Evolutionary conservation across 2,113 vertebrate species (phyloP).

Genomic region (Entelurus aequoreus): DNA sequence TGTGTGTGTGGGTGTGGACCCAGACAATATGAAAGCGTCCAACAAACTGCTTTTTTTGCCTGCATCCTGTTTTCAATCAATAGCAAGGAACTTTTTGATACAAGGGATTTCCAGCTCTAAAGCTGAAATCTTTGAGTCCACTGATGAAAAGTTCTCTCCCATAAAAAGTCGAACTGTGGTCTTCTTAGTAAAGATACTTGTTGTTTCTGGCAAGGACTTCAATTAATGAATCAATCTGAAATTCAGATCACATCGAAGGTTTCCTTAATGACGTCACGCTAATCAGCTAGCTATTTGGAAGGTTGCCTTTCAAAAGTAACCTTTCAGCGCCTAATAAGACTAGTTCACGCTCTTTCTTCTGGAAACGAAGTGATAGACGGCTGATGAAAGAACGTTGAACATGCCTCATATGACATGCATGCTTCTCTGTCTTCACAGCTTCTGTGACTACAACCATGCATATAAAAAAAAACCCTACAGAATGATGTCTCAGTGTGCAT

Average conservation of each 20-base stretch:
- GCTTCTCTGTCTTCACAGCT: conserved; percentile 15
- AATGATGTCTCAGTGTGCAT: conserved; percentile 11
- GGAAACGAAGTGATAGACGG: conserved; percentile 13
- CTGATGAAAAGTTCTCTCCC: conserved; percentile 14
- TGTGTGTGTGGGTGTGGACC: conserved; percentile 37
- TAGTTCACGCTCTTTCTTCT: conserved; percentile 15
- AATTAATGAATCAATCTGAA: conserved; percentile 17
- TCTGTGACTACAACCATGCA: conserved; percentile 30
- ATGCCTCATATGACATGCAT: conserved; percentile 10
- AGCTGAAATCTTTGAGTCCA: background rate
- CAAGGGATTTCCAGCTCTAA: no score
- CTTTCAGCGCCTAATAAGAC: conserved; percentile 13
- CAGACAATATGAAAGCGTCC: conserved; percentile 11
- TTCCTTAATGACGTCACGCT: conserved; percentile 2
- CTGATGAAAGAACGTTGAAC: conserved; percentile 34
- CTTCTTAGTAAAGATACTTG: background rate
- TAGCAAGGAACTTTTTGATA: background rate
- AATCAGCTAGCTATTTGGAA: conserved; percentile 8
- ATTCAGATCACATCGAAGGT: conserved; percentile 12
- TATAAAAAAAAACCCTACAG: conserved; percentile 22
- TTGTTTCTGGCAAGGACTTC: conserved; percentile 6
- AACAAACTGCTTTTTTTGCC: conserved; percentile 1
- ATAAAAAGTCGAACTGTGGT: background rate
- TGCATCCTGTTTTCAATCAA: conserved; percentile 18
- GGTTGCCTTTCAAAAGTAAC: conserved; percentile 21